Base-by-base conservation (phyloP, 2,113 vertebrate species). In the Gracilinanus agilis region DNA sequence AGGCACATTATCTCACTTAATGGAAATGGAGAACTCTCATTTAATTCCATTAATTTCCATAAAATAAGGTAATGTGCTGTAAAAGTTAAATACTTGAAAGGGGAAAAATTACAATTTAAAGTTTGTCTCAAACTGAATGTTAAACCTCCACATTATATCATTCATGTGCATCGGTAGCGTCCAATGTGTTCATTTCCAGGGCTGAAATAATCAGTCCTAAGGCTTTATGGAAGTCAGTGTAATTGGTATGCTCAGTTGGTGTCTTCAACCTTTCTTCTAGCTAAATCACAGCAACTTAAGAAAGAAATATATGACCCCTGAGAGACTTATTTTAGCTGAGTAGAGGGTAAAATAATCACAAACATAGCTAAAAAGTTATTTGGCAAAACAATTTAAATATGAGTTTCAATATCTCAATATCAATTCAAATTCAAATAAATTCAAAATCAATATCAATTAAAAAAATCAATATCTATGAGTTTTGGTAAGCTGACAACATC, bases 1-100 rank as follows among this genome's bases (percentile, higher is more conserved):
- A 94, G 96, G 97, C 93, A 97, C 97, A 96, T 97, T 97, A 95
- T 96, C 93, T 97, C 90, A 96, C 90, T 95, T 98, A 98, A 97
- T 97, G 96, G 92, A 96, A 96, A 95, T 25, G 94, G 27, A 97
- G 92, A 88, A 88, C 58, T 44, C 40, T 96, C 90, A 92, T 44
- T 96, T 90, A 96, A 93, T 89, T 96, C 94, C 93, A 95, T 97
- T 94, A 96, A 44, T 96, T 96, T 95, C 91, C 89, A 97, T 96
- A 95, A 94, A 96, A 95, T 92, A 91, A 96, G 54, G 67, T 75
- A 97, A 97, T 96, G 96, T 96, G 91, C 95, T 95, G 24, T 95
- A 96, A 97, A 96, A 96, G 83, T 94, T 95, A 97, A 97, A 88
- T 56, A 96, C 90, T 94, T 94, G 9, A 88, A 88, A 54, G 54